Conservation (phyloP, 2,797 vertebrate species). For the Sitta carolinensis region DNA sequence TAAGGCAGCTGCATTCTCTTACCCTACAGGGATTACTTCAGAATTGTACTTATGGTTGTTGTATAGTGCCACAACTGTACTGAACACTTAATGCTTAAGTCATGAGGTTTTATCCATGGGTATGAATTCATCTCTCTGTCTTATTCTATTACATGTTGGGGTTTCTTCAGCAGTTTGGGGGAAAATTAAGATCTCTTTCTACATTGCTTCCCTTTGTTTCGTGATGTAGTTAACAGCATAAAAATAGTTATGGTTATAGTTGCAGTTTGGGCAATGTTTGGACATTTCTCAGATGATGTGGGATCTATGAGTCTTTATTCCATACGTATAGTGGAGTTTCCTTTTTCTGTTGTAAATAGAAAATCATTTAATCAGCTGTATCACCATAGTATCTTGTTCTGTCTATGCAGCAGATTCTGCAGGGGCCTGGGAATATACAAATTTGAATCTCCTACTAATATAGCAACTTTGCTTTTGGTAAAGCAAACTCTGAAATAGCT, state of each 20-base stretch:
- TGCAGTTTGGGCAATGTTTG: not conserved
- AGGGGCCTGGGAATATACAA: not conserved
- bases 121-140: not conserved
- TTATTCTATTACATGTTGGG: accelerated
- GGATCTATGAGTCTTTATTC: not conserved
- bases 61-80: not conserved
- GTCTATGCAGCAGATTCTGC: not conserved
- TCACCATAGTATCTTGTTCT: not conserved
- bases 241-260: not conserved
- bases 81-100: not conserved
- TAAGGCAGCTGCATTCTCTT: not conserved
- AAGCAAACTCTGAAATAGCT: not conserved
- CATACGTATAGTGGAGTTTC: not conserved
- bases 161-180: not conserved
- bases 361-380: not conserved
- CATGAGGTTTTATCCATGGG: not conserved
- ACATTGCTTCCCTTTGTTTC: not conserved
- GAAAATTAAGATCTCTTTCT: not conserved
- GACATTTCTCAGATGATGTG: not conserved
- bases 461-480: not conserved
- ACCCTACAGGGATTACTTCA: not conserved
- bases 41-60: not conserved
- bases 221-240: not conserved
- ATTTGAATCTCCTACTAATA: not conserved
- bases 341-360: not conserved